Conservation (phyloP, 2,888 invertebrate species). For the Leucania comma region DNA sequence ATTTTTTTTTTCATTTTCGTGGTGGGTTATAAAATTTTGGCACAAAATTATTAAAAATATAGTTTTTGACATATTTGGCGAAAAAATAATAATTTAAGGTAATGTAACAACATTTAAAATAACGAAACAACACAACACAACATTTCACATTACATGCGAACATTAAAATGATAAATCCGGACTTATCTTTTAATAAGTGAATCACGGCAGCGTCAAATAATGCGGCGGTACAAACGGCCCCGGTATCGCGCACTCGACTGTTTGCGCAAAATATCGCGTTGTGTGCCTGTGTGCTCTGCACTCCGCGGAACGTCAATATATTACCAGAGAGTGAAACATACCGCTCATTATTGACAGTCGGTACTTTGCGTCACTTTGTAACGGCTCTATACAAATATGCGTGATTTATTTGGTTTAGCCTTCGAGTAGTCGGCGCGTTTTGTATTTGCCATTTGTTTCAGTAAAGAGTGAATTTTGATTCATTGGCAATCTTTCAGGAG, state of each 20-base stretch:
- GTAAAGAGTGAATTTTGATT: no score
- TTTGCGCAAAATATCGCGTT: conserved; percentile 49
- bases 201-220: conserved; percentile 15
- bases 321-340: conserved; percentile 28
- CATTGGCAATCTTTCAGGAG: not conserved
- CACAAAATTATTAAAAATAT: not conserved
- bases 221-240: conserved; percentile 17
- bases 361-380: conserved; percentile 21
- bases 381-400: not conserved
- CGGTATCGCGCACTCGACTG: conserved; percentile 12
- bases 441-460: not conserved
- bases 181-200: conserved; percentile 43
- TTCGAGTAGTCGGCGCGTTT: not conserved
- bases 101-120: no score
- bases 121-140: no score
- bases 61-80: not conserved
- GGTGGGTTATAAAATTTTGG: not conserved
- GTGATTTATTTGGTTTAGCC: conserved; percentile 5
- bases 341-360: conserved; percentile 56
- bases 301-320: conserved; percentile 43
- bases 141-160: conserved; percentile 15
- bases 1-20: not conserved
- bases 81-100: not conserved
- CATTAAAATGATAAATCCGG: conserved; percentile 9
- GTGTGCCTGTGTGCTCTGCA: conserved; percentile 48